Conservation (phyloP, 2,888 invertebrate species). For the Phalangium opilio region DNA sequence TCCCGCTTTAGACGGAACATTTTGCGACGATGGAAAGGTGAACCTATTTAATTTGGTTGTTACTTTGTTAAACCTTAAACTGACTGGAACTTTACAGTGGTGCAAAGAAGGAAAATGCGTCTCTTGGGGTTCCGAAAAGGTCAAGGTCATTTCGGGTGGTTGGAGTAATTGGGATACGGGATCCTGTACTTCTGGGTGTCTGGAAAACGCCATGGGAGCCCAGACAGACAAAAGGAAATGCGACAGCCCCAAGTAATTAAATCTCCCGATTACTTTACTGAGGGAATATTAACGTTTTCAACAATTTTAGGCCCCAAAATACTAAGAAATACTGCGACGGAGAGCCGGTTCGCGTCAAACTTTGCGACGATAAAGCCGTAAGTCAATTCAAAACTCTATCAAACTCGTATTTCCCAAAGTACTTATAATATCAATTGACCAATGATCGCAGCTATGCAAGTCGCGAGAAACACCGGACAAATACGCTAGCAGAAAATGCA, state of each 20-base stretch:
- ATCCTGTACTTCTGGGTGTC: slow-evolving; percentile 50
- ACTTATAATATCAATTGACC: too few relatives aligned
- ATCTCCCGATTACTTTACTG: background rate
- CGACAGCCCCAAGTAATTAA: slow-evolving; percentile 19
- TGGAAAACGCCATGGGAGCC: slow-evolving; percentile 43
- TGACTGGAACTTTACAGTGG: slow-evolving; percentile 38
- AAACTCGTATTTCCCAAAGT: too few relatives aligned
- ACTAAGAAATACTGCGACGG: slow-evolving; percentile 42
- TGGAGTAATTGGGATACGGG: slow-evolving; percentile 50
- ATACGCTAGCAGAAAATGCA: slow-evolving; percentile 47
- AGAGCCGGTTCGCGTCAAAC: slow-evolving; percentile 43
- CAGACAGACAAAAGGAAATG: slow-evolving; percentile 12
- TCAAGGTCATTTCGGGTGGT: slow-evolving; percentile 33
- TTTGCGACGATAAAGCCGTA: slow-evolving; percentile 48
- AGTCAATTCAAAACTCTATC: background rate
- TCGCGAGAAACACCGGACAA: slow-evolving; percentile 40
- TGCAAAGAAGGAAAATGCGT: slow-evolving; percentile 51
- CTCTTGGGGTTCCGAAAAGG: slow-evolving; percentile 17
- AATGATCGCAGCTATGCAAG: slow-evolving; percentile 39
- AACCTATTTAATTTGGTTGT: too few relatives aligned
- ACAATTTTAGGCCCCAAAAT: slow-evolving; percentile 11
- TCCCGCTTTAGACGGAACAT: slow-evolving; percentile 65
- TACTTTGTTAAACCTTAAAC: too few relatives aligned
- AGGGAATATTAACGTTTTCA: background rate
- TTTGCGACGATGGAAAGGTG: slow-evolving; percentile 49